Conservation (phyloP, 2,113 vertebrate species). For the Diadophis punctatus region DNA sequence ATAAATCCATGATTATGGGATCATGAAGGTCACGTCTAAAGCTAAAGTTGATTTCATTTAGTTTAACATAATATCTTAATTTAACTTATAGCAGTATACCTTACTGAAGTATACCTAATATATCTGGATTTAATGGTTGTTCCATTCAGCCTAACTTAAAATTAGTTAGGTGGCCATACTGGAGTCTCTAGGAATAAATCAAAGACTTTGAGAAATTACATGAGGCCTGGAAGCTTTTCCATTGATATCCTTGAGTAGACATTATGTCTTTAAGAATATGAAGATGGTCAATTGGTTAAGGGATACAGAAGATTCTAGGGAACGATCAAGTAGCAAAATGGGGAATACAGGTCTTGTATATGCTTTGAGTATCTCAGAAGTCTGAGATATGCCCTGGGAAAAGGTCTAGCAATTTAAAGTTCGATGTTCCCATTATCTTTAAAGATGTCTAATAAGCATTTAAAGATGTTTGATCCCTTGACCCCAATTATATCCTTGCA, state of each 20-base stretch:
- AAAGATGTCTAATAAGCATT: conserved; percentile 17
- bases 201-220: background rate
- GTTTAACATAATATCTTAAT: background rate
- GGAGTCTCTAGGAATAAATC: background rate
- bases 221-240: background rate
- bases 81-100: background rate
- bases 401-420: background rate
- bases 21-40: background rate
- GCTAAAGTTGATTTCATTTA: background rate
- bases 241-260: background rate
- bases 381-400: background rate
- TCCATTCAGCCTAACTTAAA: background rate
- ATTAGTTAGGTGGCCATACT: background rate
- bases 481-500: conserved; percentile 24
- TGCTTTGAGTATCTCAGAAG: background rate
- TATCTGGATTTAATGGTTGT: background rate
- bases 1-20: background rate
- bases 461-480: conserved; percentile 13
- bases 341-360: background rate
- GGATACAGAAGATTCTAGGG: background rate
- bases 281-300: background rate
- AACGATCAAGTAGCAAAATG: background rate
- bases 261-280: background rate
- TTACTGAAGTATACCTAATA: background rate
- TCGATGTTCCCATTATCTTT: conserved; percentile 15